Evolutionary conservation across 2,113 vertebrate genomes (phyloP).

Genomic region (Dendropsophus ebraccatus): DNA sequence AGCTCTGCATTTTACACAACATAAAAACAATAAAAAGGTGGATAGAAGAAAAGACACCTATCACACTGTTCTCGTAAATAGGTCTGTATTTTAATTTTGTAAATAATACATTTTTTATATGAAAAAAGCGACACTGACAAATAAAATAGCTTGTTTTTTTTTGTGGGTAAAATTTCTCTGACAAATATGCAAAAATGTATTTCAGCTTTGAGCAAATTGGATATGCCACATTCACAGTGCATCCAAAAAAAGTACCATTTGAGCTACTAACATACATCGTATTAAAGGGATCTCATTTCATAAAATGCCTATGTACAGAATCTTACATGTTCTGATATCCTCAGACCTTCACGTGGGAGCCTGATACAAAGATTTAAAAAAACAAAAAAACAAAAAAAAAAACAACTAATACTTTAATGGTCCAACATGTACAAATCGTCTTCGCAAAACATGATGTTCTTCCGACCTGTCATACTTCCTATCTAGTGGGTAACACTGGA

Average conservation of each 20-base stretch:
- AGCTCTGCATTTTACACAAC: neutral
- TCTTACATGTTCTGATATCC: slow-evolving; percentile 64
- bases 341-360: slow-evolving; percentile 47
- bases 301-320: slow-evolving; percentile 75
- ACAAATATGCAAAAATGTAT: slow-evolving; percentile 50
- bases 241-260: slow-evolving; percentile 64
- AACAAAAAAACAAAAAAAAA: neutral
- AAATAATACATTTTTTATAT: slow-evolving; percentile 79
- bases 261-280: slow-evolving; percentile 67
- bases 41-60: neutral
- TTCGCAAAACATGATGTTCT: neutral
- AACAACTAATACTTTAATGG: neutral
- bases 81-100: slow-evolving; percentile 79
- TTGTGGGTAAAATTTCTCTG: slow-evolving; percentile 52
- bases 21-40: neutral
- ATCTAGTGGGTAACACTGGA: neutral
- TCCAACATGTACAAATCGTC: slow-evolving; percentile 11
- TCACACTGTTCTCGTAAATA: slow-evolving; percentile 74
- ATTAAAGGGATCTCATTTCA: slow-evolving; percentile 72
- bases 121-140: slow-evolving; percentile 73
- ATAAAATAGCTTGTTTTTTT: slow-evolving; percentile 66
- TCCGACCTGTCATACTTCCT: neutral
- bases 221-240: slow-evolving; percentile 70
- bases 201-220: slow-evolving; percentile 52
- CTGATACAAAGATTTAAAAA: neutral